Base-by-base conservation (phyloP, 2,113 vertebrate species). In the Pollimyrus isidori region DNA sequence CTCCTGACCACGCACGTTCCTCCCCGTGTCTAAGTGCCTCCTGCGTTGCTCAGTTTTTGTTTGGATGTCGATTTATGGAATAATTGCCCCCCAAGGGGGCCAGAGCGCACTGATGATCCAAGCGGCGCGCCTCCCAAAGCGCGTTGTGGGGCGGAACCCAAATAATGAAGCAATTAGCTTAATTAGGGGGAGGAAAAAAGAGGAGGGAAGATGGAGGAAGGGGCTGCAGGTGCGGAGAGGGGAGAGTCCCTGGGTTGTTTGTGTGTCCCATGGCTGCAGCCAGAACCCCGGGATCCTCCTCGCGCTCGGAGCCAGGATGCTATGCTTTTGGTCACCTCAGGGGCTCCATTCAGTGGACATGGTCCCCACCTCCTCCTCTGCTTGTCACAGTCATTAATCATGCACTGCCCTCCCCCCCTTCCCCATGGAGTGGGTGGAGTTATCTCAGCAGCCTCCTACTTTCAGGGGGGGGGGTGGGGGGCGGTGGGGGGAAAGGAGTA, bases 91-190 rank as follows among this genome's bases (percentile, higher is more conserved):
- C 91, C 95, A 95, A 96, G 95, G 94, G 93, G 93, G 92, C 91
- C 92, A 94, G 93, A 93, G 95, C 90, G 94, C 92, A 92, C 92
- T 90, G 92, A 94, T 95, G 95, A 95, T 95, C 94, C 91, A 92
- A 93, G 93, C 93, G 92, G 93, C 92, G 92, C 93, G 92, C 91
- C 92, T 95, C 92, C 92, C 93, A 91, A 94, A 95, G 93, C 93
- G 93, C 92, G 94, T 94, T 94, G 26, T 69, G 62, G 93, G 92
- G 90, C 92, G 91, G 94, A 91, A 93, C 94, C 95, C 94, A 92
- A 94, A 91, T 94, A 94, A 95, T 95, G 93, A 94, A 95, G 93
- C 95, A 94, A 95, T 96, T 95, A 95, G 92, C 93, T 94, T 89
- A 94, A 93, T 95, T 95, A 92, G 86, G 88, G 84, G 93, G 90